These are phyloP conservation scores for Lamellibrachia satsuma DNA, from an alignment of 2,888 invertebrate species.

Conservation along the genomic window DNA sequence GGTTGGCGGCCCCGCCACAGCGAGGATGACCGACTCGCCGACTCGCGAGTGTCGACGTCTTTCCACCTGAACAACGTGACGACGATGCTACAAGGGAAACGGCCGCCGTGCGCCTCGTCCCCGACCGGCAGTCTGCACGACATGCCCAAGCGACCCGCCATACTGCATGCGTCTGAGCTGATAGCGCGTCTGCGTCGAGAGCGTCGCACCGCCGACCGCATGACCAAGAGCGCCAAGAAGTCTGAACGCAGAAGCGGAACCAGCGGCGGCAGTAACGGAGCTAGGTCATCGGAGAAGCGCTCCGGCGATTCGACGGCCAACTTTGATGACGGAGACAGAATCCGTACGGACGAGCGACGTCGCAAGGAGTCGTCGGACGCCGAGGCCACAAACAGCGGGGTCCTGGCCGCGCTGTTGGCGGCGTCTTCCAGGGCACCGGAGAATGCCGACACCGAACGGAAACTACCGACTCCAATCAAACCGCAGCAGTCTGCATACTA, in stretches of 20 bases:
- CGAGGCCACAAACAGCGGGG: background rate
- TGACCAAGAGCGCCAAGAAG: background rate
- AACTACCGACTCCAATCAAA: background rate
- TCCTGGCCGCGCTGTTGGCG: background rate
- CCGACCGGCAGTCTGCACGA: background rate
- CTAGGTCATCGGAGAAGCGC: background rate
- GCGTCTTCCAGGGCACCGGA: background rate
- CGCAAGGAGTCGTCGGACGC: background rate
- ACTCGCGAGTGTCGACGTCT: background rate
- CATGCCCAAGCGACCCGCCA: conserved; percentile 7
- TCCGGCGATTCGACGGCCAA: background rate
- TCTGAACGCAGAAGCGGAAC: background rate
- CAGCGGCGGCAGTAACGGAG: background rate
- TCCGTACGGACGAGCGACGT: background rate
- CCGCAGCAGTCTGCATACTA: background rate
- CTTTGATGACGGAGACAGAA: background rate
- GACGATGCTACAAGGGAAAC: conserved; percentile 9
- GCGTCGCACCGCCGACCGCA: background rate
- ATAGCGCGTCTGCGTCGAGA: background rate
- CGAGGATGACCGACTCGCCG: background rate
- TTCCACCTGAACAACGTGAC: background rate
- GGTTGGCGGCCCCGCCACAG: background rate
- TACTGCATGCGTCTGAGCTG: background rate
- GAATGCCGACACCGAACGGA: background rate
- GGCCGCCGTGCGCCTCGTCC: conserved; percentile 1